Conservation (phyloP, 2,113 vertebrate genomes). For the Xiphophorus maculatus region DNA sequence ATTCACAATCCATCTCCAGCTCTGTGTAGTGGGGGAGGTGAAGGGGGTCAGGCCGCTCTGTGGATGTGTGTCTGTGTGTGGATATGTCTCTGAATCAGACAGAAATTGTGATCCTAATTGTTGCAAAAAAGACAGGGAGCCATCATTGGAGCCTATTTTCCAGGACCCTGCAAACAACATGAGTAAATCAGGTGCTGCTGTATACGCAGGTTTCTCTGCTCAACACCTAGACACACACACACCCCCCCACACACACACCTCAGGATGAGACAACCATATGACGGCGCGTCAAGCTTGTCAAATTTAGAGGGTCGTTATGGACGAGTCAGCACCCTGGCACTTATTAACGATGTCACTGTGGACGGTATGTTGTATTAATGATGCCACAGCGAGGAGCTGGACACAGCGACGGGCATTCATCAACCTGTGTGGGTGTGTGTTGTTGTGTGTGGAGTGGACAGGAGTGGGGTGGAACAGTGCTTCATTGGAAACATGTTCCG, state of each 20-base stretch:
- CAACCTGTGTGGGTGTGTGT: conserved; percentile 28
- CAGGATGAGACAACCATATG: conserved; percentile 28
- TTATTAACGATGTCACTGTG: conserved; percentile 74
- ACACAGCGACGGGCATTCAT: conserved; percentile 50
- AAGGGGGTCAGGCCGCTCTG: conserved; percentile 27
- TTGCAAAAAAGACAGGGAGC: conserved; percentile 56
- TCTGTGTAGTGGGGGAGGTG: conserved; percentile 65
- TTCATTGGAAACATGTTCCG: conserved; percentile 67
- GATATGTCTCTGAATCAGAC: conserved; percentile 41
- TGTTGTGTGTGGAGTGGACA: conserved; percentile 33
- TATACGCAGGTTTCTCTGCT: conserved; percentile 31
- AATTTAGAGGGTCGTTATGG: conserved; percentile 69
- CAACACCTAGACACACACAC: conserved; percentile 24
- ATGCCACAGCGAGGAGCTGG: conserved; percentile 67
- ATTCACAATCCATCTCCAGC: conserved; percentile 79
- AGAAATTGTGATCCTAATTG: conserved; percentile 64
- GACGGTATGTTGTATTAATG: conserved; percentile 74
- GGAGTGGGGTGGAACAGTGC: conserved; percentile 54
- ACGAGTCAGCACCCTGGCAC: conserved; percentile 59
- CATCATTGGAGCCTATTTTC: conserved; percentile 53
- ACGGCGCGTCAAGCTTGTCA: conserved; percentile 65
- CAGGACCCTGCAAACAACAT: conserved; percentile 49
- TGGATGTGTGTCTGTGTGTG: conserved; percentile 36
- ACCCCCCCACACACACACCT: conserved; percentile 19
- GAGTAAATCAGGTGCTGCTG: conserved; percentile 56